Evolutionary conservation across 2,888 invertebrate species (phyloP), one percentile per base, ranked within the genome.

Genomic region (Agelastica alni): DNA sequence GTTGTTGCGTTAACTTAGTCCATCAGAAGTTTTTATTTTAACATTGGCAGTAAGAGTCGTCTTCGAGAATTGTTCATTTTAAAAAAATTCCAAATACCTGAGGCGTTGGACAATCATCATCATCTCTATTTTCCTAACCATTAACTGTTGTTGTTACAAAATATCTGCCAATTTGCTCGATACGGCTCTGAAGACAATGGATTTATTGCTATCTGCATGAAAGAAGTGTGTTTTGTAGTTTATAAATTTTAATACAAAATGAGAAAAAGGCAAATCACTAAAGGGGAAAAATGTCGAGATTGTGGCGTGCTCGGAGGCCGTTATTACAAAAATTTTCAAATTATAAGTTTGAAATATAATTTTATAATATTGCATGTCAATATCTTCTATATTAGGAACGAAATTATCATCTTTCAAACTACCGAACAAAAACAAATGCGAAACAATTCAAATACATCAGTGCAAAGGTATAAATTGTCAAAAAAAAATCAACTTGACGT

Each of bases 361-460:
- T 72, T 72, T 69, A 70, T 69, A 69, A 68, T 72, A 71, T 73
- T 64, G 73, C 73, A 72, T 73, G 73, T 72, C 72, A 69, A 72
- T 72, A 71, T 68, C 68, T 68, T 67, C 66, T 67, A 67, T 69
- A 70, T 70, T 70, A 66, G 64, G 61, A 65, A 67, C 59, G 64
- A 59, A 69, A 66, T 68, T 68, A 67, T 67, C 63, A 49, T 31
- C 42, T 49, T 39, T 39, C 48, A 31, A 48, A 48, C 41, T 41
- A 37, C 9, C 39, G 9, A 41, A 28, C 17, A 44, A n/a, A 42
- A 44, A 45, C 45, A 45, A 45, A 45, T 45, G 22, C 14, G 13
- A 45, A 34, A 45, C 10, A 22, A 10, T 43, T 43, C 10, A 43
- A 31, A 30, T 39, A 18, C n/a, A 22, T 13, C 22, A 20, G 20